These are phyloP conservation scores for Bovichtus variegatus DNA, from an alignment of 2,797 vertebrate genomes.

Conservation along the genomic window DNA sequence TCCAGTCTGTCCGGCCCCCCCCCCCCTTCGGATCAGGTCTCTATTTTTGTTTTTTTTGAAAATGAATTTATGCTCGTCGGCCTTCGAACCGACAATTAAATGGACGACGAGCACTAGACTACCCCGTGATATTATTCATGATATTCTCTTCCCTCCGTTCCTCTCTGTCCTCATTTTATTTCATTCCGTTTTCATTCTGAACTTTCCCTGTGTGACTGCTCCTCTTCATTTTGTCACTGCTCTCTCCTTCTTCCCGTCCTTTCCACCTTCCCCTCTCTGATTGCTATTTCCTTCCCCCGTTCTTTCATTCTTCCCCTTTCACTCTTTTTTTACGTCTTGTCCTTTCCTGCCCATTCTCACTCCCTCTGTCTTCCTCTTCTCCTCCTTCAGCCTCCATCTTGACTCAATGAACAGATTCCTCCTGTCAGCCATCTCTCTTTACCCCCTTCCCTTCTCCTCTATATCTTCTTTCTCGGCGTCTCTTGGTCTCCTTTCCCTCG, in stretches of 20 bases:
- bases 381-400: background rate
- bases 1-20: background rate
- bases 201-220: background rate
- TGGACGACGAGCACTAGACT: background rate
- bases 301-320: background rate
- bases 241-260: background rate
- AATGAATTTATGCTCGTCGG: background rate
- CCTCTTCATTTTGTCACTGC: background rate
- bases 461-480: background rate
- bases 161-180: background rate
- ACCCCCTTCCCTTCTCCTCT: background rate
- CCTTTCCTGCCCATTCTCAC: background rate
- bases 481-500: background rate
- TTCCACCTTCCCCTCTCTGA: background rate
- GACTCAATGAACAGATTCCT: background rate
- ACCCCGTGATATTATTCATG: background rate
- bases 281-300: background rate
- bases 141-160: background rate
- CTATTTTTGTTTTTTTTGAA: background rate
- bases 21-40: background rate
- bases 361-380: background rate
- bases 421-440: slow-evolving; percentile 6
- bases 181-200: background rate
- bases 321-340: background rate
- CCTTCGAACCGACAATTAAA: background rate